Evolutionary conservation across 2,888 invertebrate genomes (phyloP), one percentile per base, ranked within the genome.

Genomic region (Tetranychus truncatus): DNA sequence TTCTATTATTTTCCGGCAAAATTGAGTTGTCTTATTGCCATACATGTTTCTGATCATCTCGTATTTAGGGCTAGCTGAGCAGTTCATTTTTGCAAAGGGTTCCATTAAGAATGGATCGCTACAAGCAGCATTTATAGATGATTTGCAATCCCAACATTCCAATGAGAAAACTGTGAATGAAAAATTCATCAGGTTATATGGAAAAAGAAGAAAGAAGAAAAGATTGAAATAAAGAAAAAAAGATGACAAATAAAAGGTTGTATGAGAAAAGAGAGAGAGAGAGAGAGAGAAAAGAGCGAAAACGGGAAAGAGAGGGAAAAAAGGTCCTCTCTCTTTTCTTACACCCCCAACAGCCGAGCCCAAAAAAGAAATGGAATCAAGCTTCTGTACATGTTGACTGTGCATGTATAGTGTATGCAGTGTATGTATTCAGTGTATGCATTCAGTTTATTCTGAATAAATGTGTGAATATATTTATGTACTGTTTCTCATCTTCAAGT

Each of bases 61-160:
- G 15, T 55, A 55, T 55, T 24, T 18, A 11, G 67, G 45, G 76
- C 84, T 82, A 75, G 89, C 89, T 20, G 69, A 24, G 84, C 94
- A 95, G 82, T 92, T 90, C 45, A 91, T 89, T 79, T 88, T 87
- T 45, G 91, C 92, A 80, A 93, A 87, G 74, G 90, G 89, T 83
- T 89, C 91, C 34, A 91, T 86, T 81, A 92, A 89, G 82, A 95
- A 94, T 75, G 91, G 89, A 81, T 91, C 91, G 1, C 89, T 92
- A 81, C 95, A 95, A 79, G 92, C 88, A 66, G 90, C 90, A 83
- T 94, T 92, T 81, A 88, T 92, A 78, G 88, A 89, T 77, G 94
- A 94, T 85, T 94, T 95, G 84, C 94, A 95, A 81, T 91, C 89
- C 82, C 91, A 94, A 83, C 95, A 95, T 80, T 87, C 74, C 20